Percentiles rank a stretch among this genome's conserved stretches.
phyloP scores from a whole-genome alignment of 2,797 vertebrate species.

The Sternotherus odoratus region DNA sequence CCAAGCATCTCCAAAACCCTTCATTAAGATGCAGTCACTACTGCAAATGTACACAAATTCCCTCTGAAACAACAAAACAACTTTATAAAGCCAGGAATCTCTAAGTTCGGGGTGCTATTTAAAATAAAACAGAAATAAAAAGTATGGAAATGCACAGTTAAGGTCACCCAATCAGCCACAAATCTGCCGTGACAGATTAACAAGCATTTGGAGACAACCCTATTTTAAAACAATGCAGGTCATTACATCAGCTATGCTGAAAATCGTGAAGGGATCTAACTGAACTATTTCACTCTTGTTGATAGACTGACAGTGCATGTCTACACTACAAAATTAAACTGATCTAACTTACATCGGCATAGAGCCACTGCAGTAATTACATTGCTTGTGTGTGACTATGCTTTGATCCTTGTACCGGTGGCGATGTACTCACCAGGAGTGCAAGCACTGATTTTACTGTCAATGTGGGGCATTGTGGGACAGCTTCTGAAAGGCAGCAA shows the following conservation, averaged over 20 bases:
- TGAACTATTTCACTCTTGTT: not conserved
- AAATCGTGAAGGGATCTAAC: not conserved
- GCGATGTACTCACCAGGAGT: not conserved
- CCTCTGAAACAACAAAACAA: not conserved
- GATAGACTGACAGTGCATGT: not conserved
- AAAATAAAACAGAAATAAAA: not conserved
- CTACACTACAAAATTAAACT: not conserved
- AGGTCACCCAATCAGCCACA: not conserved
- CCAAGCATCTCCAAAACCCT: not conserved
- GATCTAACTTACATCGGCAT: not conserved
- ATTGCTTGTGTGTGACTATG: not conserved
- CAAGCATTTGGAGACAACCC: not conserved
- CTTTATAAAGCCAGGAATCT: not conserved
- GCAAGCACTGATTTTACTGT: not conserved
- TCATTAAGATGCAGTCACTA: not conserved
- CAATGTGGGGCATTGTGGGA: not conserved
- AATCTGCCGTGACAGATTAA: not conserved
- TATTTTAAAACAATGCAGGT: not conserved
- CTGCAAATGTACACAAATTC: not conserved
- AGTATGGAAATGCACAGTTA: not conserved
- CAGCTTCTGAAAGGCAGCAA: not conserved
- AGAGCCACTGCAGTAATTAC: not conserved
- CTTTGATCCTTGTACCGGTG: not conserved
- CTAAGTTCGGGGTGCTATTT: not conserved
- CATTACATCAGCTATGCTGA: fast-evolving